These are phyloP conservation scores for Rhabdophis nuchalis DNA, from an alignment of 2,797 vertebrate species.

Conservation along the genomic window DNA sequence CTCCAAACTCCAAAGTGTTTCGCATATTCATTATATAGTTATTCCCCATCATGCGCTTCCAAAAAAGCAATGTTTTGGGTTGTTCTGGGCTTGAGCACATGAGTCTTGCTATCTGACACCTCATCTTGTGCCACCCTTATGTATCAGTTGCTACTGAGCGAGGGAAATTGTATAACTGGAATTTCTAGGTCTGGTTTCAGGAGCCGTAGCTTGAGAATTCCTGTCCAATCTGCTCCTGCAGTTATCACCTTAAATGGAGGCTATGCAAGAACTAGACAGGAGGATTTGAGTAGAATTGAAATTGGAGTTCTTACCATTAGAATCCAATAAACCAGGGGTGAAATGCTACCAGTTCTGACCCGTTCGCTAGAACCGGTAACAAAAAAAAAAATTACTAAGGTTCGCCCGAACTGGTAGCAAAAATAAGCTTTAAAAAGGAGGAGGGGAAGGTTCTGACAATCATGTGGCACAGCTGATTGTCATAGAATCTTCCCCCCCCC, in stretches of 20 bases:
- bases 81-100: background rate
- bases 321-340: background rate
- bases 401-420: too few relatives aligned
- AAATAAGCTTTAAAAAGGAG: too few relatives aligned
- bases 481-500: too few relatives aligned
- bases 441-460: too few relatives aligned
- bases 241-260: background rate
- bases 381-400: too few relatives aligned
- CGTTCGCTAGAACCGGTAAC: too few relatives aligned
- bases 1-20: constrained; percentile 23
- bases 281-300: background rate
- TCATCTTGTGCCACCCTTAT: background rate
- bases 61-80: background rate
- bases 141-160: background rate
- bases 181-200: background rate
- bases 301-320: background rate
- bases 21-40: background rate
- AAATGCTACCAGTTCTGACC: too few relatives aligned
- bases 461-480: too few relatives aligned
- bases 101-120: background rate
- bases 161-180: background rate
- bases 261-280: background rate
- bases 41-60: constrained; percentile 20
- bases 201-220: too few relatives aligned
- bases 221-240: background rate